Evolutionary conservation across 2,113 vertebrate genomes (phyloP), one percentile per base, ranked within the genome.

Genomic region (Pterocles burchelli): DNA sequence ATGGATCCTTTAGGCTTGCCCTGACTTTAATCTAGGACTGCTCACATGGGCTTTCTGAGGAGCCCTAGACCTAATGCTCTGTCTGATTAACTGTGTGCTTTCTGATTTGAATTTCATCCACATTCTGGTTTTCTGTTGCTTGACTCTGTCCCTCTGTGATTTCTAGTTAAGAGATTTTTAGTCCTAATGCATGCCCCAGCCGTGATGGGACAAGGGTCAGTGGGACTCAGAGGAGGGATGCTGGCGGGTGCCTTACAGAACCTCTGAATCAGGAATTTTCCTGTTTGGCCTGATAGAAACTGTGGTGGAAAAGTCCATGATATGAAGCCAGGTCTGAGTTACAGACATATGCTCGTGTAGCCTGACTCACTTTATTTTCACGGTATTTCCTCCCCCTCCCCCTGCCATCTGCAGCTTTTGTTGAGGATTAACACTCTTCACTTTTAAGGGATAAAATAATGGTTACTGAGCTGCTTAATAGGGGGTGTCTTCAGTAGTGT

Each of bases 261-360:
- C 29, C 15, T 90, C 59, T 13, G 7, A 11, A 11, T 15, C 6
- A 2, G 3, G 61, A 52, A 38, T 45, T 22, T 58, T 91, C 5
- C 36, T 43, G 4, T 76, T 58, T 72, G 52, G 11, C 25, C 43
- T 86, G 49, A 19, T 10, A 76, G 38, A 68, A 79, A 15, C 13
- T 58, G 11, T 19, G 1, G 2, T 12, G 20, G 55, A 17, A 61
- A 84, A 38, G 7, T 12, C 29, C 15, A 2, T 18, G 6, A 22
- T 31, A 11, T 5, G 17, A 84, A 83, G 57, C 0, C 0, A 55
- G 9, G 1, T 38, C 33, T 91, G 38, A 79, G 51, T 59, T 55
- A 33, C 19, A 55, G 34, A 28, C 22, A 18, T 49, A 4, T 3
- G 9, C 13, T 74, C 0, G 0, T 18, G 66, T 41, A 74, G 4